A percentile compares a stretch with the other conserved stretches of the same genome.
These are phyloP conservation scores for Drosophila demipolita DNA, from an alignment of 2,888 invertebrate genomes.

Conservation along the genomic window DNA sequence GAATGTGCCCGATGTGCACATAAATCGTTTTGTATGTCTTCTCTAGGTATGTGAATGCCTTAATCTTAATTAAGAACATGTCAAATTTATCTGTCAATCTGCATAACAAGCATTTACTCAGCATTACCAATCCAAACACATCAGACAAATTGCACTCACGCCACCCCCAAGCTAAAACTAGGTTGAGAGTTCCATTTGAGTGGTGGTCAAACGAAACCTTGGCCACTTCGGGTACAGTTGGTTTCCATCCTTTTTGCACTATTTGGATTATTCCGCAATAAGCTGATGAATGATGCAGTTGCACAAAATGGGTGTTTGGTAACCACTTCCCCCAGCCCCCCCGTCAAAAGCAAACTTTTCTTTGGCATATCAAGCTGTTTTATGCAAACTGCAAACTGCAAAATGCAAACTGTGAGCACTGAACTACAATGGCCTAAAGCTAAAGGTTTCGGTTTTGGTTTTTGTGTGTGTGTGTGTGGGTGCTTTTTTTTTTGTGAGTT, in stretches of 20 bases:
- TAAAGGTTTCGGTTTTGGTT: conserved; percentile 20
- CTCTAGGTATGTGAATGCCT: conserved; percentile 16
- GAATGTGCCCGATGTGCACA: neutral
- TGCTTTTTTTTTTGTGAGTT: too few relatives aligned
- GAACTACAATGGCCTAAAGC: conserved; percentile 12
- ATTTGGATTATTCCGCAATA: conserved; percentile 5
- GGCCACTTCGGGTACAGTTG: conserved; percentile 12
- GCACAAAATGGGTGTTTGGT: conserved; percentile 26
- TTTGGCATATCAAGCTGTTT: conserved; percentile 22
- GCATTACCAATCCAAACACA: conserved; percentile 34
- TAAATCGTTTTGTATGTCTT: conserved; percentile 5
- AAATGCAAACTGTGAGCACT: conserved; percentile 44
- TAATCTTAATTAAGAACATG: conserved; percentile 74
- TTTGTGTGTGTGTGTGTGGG: neutral
- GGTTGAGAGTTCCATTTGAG: neutral
- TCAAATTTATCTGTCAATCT: conserved; percentile 57
- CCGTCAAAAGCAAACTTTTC: conserved; percentile 41
- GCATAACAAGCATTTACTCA: conserved; percentile 55
- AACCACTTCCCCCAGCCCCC: neutral
- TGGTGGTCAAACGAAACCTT: conserved; percentile 15
- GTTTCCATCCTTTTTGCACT: conserved; percentile 16
- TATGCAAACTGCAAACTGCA: conserved; percentile 53
- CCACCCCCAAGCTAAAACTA: neutral
- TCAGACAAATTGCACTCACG: conserved; percentile 45
- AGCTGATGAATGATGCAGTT: conserved; percentile 37